A percentile compares a stretch with the other conserved stretches of the same genome.
These are phyloP conservation scores for Bathybates hornii DNA, from an alignment of 2,113 vertebrate species.

Conservation along the genomic window DNA sequence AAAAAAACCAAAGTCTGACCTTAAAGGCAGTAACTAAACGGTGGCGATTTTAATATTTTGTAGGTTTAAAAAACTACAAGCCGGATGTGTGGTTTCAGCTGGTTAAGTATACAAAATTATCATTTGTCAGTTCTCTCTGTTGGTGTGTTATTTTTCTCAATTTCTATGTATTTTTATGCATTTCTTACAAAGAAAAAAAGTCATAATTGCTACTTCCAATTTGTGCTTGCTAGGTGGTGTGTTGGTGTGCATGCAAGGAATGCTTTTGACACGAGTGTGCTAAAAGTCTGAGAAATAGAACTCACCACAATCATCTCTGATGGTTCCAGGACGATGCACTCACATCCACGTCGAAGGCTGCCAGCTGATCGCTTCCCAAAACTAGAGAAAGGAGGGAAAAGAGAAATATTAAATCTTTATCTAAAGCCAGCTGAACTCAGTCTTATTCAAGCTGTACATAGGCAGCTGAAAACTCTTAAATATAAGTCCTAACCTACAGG, in stretches of 20 bases:
- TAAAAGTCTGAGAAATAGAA: background rate
- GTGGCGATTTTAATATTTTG: accelerated
- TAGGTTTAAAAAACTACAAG: background rate
- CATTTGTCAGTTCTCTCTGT: background rate
- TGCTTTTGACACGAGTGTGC: background rate
- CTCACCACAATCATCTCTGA: constrained; percentile 99
- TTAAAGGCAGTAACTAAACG: accelerated
- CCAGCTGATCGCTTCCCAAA: constrained; percentile 97
- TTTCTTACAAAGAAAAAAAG: background rate
- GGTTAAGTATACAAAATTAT: background rate
- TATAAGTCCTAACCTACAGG: background rate
- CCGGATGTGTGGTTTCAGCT: accelerated
- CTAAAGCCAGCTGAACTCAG: background rate
- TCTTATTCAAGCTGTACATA: background rate
- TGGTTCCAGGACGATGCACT: constrained; percentile 98
- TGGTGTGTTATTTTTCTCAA: background rate
- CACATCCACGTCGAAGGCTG: constrained; percentile 94
- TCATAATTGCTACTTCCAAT: background rate
- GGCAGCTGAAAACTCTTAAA: background rate
- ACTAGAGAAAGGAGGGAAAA: constrained; percentile 53
- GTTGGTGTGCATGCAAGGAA: background rate
- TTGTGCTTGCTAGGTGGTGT: background rate
- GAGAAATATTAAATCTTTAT: background rate
- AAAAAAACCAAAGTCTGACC: background rate
- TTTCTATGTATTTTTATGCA: background rate